Base-by-base conservation (phyloP, 2,113 vertebrate species). In the Benitochromis conjunctus region DNA sequence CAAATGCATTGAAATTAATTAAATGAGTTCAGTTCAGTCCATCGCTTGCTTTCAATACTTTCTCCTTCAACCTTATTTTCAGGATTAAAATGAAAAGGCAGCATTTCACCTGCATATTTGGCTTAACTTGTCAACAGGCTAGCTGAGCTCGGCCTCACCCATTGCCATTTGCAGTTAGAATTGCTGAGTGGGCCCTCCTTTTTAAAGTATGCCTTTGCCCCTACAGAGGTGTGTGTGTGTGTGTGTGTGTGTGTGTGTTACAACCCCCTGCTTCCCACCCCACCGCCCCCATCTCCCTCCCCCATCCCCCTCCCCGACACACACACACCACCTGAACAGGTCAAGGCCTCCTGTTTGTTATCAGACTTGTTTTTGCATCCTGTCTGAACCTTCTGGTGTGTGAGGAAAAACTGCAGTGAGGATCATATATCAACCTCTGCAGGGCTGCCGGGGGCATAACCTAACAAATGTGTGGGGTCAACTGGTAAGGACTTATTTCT, bases 401-500 rank as follows among this genome's bases (percentile, higher is more conserved):
- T 85, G 86, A 88, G 90, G 86, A 91, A 92, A 92, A 90, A 71
- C 64, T 88, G 90, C 88, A 86, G 90, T 79, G 24, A 86, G 89
- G 91, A 94, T 95, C 93, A 95, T 96, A 96, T 95, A 95, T 95
- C 95, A 87, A 91, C 88, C 94, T 94, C 87, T 89, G 93, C 94
- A 86, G 91, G 92, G 90, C 93, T 90, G 88, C 84, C 80, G 91
- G 92, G 93, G 95, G 92, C 93, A 96, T 91, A 95, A 96, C 89
- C 92, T 96, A 94, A 96, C 96, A 96, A 95, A 96, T 96, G 96
- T 97, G 96, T 89, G 96, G 96, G 92, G 95, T 96, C 93, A 97
- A 95, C 84, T 97, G 96, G 96, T 97, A 96, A 96, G 96, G 81
- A 91, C 78, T 56, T 57, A 55, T 89, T 81, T 94, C 83, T 83